phyloP scores from a whole-genome alignment of 64 coral and sea anemone genomes.

The Pachyseris speciosa region DNA sequence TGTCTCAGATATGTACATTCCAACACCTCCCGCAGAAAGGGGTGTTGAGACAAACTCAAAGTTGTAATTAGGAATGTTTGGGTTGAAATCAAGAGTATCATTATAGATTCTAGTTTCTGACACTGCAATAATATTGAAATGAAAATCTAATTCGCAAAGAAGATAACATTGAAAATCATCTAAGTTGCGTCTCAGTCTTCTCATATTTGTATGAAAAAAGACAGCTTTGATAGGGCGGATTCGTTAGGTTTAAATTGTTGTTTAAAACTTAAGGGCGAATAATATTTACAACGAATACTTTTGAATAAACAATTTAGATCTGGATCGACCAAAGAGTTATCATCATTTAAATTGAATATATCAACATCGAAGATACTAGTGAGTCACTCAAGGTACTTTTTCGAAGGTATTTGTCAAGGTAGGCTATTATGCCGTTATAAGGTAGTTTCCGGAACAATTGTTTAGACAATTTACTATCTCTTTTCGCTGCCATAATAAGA shows the following conservation, averaged over 20 bases:
- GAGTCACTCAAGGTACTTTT: constrained; percentile 36
- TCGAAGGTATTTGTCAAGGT: constrained; percentile 4
- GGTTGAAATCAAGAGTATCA: not conserved
- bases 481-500: not conserved
- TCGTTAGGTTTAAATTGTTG: not conserved
- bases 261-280: constrained; percentile 43
- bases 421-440: constrained; percentile 40
- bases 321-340: constrained; percentile 15
- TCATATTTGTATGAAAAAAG: constrained; percentile 16
- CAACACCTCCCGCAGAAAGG: constrained; percentile 39
- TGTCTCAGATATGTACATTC: constrained; percentile 3
- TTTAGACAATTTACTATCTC: constrained; percentile 41
- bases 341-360: constrained; percentile 44
- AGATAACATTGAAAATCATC: not conserved
- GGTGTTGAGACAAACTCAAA: constrained; percentile 27
- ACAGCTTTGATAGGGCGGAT: not conserved
- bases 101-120: constrained; percentile 21
- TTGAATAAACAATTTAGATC: constrained; percentile 12
- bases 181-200: not conserved
- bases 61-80: not conserved
- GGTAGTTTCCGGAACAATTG: constrained; percentile 23
- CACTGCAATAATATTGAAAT: constrained; percentile 9
- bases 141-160: not conserved
- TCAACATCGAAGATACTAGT: constrained; percentile 37
- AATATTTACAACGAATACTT: constrained; percentile 24